These are phyloP conservation scores for Varecia variegata DNA, from an alignment of 2,797 vertebrate species.

Conservation along the genomic window DNA sequence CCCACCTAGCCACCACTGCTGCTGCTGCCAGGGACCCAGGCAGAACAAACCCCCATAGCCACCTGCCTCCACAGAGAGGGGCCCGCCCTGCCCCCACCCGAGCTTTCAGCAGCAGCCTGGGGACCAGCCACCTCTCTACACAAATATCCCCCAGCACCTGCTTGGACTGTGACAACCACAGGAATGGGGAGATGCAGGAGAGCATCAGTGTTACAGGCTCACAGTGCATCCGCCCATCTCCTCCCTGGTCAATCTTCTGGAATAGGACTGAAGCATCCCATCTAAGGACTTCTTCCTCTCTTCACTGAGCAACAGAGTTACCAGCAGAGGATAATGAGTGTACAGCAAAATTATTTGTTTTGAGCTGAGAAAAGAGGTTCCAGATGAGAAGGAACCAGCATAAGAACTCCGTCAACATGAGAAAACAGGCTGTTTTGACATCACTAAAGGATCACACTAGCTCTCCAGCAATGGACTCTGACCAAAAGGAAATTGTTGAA, in stretches of 20 bases:
- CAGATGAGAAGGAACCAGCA: background rate
- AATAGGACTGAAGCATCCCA: background rate
- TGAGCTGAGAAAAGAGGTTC: background rate
- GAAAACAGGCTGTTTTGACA: background rate
- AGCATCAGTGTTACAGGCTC: background rate
- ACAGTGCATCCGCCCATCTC: background rate
- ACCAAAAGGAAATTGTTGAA: background rate
- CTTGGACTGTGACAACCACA: background rate
- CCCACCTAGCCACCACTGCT: background rate
- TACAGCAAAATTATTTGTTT: background rate
- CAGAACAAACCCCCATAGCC: background rate
- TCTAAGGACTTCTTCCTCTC: background rate
- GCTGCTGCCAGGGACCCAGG: background rate
- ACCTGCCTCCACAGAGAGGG: background rate
- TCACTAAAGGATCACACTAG: background rate
- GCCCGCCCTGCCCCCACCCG: too few species aligned
- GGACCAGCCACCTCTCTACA: background rate
- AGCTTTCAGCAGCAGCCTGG: background rate
- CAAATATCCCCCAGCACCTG: background rate
- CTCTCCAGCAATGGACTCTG: background rate
- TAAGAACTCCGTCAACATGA: background rate
- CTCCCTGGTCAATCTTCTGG: background rate
- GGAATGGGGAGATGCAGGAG: background rate
- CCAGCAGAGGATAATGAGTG: background rate
- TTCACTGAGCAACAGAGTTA: background rate